Conservation (phyloP, 2,797 vertebrate species). For the Sparidentex hasta region DNA sequence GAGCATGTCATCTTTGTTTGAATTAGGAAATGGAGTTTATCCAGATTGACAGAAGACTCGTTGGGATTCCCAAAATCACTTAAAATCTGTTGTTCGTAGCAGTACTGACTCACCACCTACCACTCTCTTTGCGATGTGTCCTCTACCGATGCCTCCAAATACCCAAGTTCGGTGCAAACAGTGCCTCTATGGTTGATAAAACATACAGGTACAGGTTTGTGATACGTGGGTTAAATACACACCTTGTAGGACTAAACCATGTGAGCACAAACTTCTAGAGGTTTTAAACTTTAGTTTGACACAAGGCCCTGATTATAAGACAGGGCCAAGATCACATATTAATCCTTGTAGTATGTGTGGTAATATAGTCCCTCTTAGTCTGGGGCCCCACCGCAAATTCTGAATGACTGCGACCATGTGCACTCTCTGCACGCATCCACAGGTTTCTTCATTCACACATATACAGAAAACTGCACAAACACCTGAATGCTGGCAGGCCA, state of each 20-base stretch:
- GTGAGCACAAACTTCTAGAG: not conserved
- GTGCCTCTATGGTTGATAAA: not conserved
- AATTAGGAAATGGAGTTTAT: not conserved
- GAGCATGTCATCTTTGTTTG: not conserved
- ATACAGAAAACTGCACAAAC: too few relatives aligned
- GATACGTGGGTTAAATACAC: not conserved
- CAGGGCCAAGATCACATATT: not conserved
- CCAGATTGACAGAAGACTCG: not conserved
- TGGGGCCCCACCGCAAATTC: too few relatives aligned
- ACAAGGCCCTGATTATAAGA: not conserved
- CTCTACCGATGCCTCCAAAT: not conserved
- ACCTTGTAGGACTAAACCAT: not conserved
- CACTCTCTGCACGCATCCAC: too few relatives aligned
- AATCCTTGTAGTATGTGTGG: too few relatives aligned
- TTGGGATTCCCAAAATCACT: not conserved
- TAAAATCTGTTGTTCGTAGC: not conserved
- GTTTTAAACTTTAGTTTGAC: not conserved
- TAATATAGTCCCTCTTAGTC: not conserved
- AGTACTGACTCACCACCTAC: not conserved
- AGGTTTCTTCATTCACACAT: too few relatives aligned
- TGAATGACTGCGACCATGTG: too few relatives aligned
- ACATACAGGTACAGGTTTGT: not conserved
- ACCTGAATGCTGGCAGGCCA: too few relatives aligned
- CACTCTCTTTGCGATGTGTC: not conserved
- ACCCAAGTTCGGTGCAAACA: not conserved